Evolutionary conservation across 2,797 vertebrate genomes (phyloP), one percentile per base, ranked within the genome.

Genomic region (Myotis planiceps): DNA sequence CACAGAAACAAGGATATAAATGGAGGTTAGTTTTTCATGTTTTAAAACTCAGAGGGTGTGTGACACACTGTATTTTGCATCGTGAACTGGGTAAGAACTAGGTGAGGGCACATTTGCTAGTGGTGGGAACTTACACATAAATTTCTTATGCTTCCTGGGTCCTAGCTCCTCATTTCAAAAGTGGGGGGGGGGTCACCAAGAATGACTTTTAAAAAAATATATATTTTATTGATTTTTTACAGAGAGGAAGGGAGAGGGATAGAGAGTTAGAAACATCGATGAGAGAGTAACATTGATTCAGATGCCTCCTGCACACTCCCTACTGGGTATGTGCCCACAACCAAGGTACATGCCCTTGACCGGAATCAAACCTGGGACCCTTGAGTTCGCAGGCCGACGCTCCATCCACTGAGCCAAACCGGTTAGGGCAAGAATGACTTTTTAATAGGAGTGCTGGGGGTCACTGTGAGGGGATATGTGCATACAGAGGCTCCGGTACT

Each of bases 1-100:
- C 93, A 55, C 88, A 51, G 96, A 96, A 96, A 97, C 93, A 92
- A 94, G 87, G 78, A 90, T 97, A 95, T 93, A 97, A 97, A 95
- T 92, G 95, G 94, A 92, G 94, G 72, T 88, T 96, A 76, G 92
- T 19, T 80, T 96, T 74, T 69, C 83, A 88, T 96, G 97, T 96
- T 97, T 94, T 86, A 85, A 94, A 97, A 96, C 92, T 95, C 82
- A 69, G 87, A 66, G 78, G 53, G 68, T 76, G 63, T 90, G 87
- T 96, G 92, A 88, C 80, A 78, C 55, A 21, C 37, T 95, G 71
- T 63, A 25, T 92, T 89, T 87, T 86, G 90, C 39, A 82, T 37
- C 53, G 27, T 65, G 91, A 96, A 88, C 81, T 68, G 85, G 25
- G 45, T 76, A 92, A 81, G 79, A 95, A 88, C 60, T 72, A 71